phyloP scores from a whole-genome alignment of 2,888 invertebrate species.

The Platycheirus albimanus region DNA sequence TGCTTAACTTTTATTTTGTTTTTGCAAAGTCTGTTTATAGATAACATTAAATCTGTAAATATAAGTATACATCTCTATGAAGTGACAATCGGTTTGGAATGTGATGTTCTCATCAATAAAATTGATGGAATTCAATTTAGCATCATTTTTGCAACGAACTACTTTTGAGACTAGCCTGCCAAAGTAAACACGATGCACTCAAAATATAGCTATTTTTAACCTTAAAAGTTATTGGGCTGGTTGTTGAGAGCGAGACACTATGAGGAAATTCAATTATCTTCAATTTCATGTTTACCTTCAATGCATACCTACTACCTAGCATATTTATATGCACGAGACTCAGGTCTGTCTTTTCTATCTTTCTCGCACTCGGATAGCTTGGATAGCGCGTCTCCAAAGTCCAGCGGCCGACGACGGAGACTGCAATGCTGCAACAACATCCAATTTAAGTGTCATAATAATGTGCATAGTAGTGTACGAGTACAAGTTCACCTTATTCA shows the following conservation, averaged over 20 bases:
- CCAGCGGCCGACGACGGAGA: not conserved
- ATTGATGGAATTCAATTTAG: not conserved
- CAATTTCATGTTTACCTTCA: conserved; percentile 40
- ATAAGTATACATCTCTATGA: too few species aligned
- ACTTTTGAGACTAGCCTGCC: not conserved
- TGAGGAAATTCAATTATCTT: conserved; percentile 53
- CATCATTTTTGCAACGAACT: not conserved
- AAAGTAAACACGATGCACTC: not conserved
- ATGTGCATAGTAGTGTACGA: conserved; percentile 32
- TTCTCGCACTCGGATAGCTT: not conserved
- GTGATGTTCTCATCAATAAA: not conserved
- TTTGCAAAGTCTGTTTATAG: not conserved
- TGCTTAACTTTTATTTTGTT: not conserved
- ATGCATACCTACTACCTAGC: too few species aligned
- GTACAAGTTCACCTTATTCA: conserved; percentile 68
- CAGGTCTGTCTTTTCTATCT: too few species aligned
- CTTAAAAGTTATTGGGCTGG: conserved; percentile 6
- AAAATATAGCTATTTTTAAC: conserved; percentile 15
- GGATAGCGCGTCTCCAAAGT: not conserved
- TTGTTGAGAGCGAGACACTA: conserved; percentile 15
- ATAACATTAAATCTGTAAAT: too few species aligned
- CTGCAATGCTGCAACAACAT: conserved; percentile 34
- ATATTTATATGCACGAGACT: too few species aligned
- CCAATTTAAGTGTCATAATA: conserved; percentile 64
- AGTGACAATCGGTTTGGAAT: not conserved